These are phyloP conservation scores for Teinopalpus imperialis DNA, from an alignment of 2,888 invertebrate genomes.

Conservation along the genomic window DNA sequence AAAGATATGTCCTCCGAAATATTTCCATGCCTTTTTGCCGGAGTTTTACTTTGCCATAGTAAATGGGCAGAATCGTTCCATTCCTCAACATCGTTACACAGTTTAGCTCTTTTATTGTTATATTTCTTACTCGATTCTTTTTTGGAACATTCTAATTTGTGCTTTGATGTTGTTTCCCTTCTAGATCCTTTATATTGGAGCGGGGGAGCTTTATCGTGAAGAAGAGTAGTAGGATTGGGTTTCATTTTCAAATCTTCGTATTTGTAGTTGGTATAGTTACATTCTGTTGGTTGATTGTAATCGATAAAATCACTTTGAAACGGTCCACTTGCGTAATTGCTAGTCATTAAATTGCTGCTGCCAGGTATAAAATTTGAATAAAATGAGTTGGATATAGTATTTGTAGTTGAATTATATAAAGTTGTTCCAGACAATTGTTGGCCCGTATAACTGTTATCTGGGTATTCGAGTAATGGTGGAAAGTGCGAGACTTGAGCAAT, in stretches of 20 bases:
- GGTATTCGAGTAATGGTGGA: constrained; percentile 69
- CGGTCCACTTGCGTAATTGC: constrained; percentile 63
- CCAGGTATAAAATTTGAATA: constrained; percentile 74
- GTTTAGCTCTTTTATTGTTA: constrained; percentile 65
- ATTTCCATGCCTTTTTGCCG: constrained; percentile 60
- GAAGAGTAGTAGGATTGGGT: constrained; percentile 54
- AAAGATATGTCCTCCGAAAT: constrained; percentile 64
- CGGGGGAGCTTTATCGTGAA: constrained; percentile 58
- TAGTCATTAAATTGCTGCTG: constrained; percentile 64
- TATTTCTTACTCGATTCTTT: constrained; percentile 71
- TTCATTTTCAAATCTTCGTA: constrained; percentile 72
- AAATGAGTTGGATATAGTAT: constrained; percentile 73
- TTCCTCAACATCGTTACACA: constrained; percentile 61
- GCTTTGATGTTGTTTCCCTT: constrained; percentile 67
- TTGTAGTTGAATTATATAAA: constrained; percentile 69
- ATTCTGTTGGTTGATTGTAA: constrained; percentile 68
- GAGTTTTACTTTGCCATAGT: constrained; percentile 67
- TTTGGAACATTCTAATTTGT: constrained; percentile 74
- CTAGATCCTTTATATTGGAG: constrained; percentile 59
- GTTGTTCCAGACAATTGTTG: constrained; percentile 73
- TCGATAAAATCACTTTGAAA: constrained; percentile 70
- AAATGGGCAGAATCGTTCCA: constrained; percentile 65
- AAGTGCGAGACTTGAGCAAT: constrained; percentile 76
- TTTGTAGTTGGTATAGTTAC: constrained; percentile 69
- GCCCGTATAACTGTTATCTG: constrained; percentile 63